These are phyloP conservation scores for Meda fulgida DNA, from an alignment of 2,797 vertebrate genomes.

Conservation along the genomic window DNA sequence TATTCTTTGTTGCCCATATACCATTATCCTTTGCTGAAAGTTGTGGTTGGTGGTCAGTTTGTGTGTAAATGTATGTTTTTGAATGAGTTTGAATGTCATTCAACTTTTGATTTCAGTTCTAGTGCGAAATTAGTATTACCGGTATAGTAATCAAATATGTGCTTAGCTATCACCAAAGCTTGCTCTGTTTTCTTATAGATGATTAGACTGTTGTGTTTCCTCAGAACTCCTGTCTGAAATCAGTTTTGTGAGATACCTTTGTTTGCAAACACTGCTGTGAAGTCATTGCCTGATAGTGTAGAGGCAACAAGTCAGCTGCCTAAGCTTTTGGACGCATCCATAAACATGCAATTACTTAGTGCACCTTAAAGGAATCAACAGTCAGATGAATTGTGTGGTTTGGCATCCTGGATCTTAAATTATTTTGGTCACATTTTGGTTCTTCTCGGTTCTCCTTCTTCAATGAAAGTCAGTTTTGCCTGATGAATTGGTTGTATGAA, in stretches of 20 bases:
- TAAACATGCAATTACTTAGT: neutral
- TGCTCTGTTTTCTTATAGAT: neutral
- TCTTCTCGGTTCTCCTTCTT: neutral
- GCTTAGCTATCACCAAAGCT: neutral
- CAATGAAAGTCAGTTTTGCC: neutral
- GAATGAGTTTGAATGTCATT: neutral
- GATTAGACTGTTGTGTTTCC: neutral
- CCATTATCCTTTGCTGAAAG: neutral
- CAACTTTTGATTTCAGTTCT: neutral
- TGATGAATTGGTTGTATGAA: constrained; percentile 1
- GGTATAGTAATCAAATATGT: neutral
- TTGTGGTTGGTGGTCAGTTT: neutral
- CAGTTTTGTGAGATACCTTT: neutral
- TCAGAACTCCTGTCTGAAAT: neutral
- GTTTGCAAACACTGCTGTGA: neutral
- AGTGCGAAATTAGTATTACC: neutral
- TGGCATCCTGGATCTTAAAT: neutral
- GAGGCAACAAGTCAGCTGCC: neutral
- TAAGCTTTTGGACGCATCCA: neutral
- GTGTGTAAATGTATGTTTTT: neutral
- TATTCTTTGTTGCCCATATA: neutral
- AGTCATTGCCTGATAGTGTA: neutral
- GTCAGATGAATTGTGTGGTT: constrained; percentile 14
- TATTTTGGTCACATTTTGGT: neutral
- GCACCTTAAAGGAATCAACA: neutral